Conservation (phyloP, 1,140 invertebrate species). For the Ruditapes philippinarum region DNA sequence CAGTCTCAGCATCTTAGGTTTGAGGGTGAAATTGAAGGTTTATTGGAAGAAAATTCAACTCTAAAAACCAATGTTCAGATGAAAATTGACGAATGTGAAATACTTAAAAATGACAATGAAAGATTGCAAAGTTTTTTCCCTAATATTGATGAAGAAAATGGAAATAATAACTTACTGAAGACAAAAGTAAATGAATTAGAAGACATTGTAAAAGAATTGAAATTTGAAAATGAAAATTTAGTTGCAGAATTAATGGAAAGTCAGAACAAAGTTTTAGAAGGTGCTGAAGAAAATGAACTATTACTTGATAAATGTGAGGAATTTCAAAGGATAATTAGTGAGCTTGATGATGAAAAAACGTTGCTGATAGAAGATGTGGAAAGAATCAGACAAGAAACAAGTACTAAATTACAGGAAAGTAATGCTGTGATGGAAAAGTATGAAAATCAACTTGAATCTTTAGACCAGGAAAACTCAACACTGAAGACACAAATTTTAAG, state of each 20-base stretch:
- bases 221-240: constrained; percentile 69
- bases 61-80: constrained; percentile 65
- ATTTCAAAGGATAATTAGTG: constrained; percentile 38
- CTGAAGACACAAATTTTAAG: constrained; percentile 44
- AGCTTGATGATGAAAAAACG: constrained; percentile 44
- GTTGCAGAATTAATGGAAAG: constrained; percentile 59
- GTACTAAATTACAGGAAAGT: background rate
- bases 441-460: constrained; percentile 52
- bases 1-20: constrained; percentile 26
- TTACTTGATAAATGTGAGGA: constrained; percentile 54
- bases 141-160: constrained; percentile 54
- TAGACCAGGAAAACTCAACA: constrained; percentile 60
- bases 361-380: constrained; percentile 12
- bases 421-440: constrained; percentile 17
- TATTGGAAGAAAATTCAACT: constrained; percentile 63
- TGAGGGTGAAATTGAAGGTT: constrained; percentile 61
- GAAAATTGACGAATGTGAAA: constrained; percentile 48
- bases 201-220: constrained; percentile 49
- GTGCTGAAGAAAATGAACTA: constrained; percentile 54
- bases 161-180: constrained; percentile 71
- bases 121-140: constrained; percentile 38
- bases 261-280: constrained; percentile 66
- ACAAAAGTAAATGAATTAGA: constrained; percentile 61
- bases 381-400: background rate
- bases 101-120: constrained; percentile 21